These are phyloP conservation scores for Phoxinus dragarum DNA, from an alignment of 2,797 vertebrate species.

Conservation along the genomic window DNA sequence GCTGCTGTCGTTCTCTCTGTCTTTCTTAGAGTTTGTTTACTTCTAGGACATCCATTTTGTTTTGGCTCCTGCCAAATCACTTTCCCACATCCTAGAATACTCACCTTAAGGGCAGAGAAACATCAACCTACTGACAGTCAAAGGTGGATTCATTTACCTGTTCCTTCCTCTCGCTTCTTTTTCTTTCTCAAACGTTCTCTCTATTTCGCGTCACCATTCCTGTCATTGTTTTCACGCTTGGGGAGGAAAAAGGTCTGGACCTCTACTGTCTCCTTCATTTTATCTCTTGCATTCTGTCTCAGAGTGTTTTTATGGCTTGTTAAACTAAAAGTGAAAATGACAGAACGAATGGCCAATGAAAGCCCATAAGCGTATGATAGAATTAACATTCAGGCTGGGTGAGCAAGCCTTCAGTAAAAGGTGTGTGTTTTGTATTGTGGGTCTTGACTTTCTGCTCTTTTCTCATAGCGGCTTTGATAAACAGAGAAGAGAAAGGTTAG, in stretches of 20 bases:
- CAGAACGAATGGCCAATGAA: conserved; percentile 5
- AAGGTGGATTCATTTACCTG: neutral
- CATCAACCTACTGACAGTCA: conserved; percentile 22
- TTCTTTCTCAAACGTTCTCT: conserved; percentile 20
- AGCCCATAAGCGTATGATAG: neutral
- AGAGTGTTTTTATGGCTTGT: conserved; percentile 24
- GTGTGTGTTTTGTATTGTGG: conserved; percentile 14
- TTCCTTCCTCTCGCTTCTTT: neutral
- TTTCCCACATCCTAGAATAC: conserved; percentile 10
- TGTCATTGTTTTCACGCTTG: conserved; percentile 24
- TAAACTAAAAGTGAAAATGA: conserved; percentile 32
- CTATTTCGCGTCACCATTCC: conserved; percentile 19
- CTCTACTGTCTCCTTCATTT: conserved; percentile 25
- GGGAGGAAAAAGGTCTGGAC: conserved; percentile 31
- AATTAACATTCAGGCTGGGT: conserved; percentile 31
- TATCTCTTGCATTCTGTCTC: conserved; percentile 30
- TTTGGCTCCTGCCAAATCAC: conserved; percentile 23
- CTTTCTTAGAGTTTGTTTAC: conserved; percentile 62
- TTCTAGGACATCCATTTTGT: conserved; percentile 65
- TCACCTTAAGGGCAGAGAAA: conserved; percentile 48
- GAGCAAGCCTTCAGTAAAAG: neutral
- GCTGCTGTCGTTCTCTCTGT: conserved; percentile 1
- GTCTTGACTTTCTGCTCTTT: conserved; percentile 9
- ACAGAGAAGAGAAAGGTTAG: neutral
- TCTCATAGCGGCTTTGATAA: conserved; percentile 7